Evolutionary conservation across 1,140 invertebrate species (phyloP).

Genomic region (Bombus waltoni): DNA sequence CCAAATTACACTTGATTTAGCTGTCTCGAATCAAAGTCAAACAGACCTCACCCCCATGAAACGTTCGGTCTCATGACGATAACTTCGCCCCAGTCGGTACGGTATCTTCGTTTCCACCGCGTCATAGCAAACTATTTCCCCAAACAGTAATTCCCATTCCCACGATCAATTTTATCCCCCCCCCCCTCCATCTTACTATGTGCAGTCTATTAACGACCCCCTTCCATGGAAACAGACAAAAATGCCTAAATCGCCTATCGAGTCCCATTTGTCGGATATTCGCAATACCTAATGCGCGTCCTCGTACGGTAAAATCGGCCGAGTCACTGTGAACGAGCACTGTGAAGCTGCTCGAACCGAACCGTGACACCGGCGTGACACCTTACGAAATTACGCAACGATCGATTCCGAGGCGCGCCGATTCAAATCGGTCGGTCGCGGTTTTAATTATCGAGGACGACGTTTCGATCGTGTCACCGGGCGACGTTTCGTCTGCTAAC

Average conservation of each 20-base stretch:
- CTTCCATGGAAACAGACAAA: neutral
- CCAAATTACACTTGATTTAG: no score
- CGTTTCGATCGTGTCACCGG: neutral
- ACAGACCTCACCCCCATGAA: no score
- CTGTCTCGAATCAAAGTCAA: no score
- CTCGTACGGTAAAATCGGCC: neutral
- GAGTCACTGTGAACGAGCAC: neutral
- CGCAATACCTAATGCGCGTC: neutral
- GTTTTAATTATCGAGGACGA: conserved; percentile 64
- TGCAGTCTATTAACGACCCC: neutral
- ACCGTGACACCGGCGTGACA: conserved; percentile 15
- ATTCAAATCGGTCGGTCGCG: conserved; percentile 14
- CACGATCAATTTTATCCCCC: neutral
- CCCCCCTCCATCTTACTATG: neutral
- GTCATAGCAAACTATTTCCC: neutral
- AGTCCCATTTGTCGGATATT: neutral
- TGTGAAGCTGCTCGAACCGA: neutral
- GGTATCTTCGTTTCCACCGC: neutral
- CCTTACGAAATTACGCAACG: conserved; percentile 29
- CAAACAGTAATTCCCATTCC: neutral
- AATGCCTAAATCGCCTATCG: neutral
- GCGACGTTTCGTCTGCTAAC: conserved; percentile 58
- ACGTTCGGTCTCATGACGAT: neutral
- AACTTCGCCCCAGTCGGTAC: neutral
- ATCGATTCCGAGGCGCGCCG: neutral